A percentile compares a stretch with the other conserved stretches of the same genome.
phyloP scores from a whole-genome alignment of 2,888 invertebrate genomes.

The Neoaliturus tenellus region DNA sequence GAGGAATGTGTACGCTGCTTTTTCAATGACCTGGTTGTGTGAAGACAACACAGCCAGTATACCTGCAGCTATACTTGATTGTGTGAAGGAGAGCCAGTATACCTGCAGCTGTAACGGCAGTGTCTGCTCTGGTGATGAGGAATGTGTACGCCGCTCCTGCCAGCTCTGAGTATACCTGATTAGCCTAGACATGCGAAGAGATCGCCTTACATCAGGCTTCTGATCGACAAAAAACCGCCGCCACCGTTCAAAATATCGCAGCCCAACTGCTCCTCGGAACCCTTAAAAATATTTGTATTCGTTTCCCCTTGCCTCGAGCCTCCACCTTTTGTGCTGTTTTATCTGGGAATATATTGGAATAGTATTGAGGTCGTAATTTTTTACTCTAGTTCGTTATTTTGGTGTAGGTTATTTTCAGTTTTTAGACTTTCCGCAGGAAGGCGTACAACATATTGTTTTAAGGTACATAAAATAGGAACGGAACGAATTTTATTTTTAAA shows the following conservation, averaged over 20 bases:
- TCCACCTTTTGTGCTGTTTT: neutral
- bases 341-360: no score
- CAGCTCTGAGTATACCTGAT: constrained; percentile 39
- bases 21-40: neutral
- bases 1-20: neutral
- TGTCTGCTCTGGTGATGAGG: constrained; percentile 30
- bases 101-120: neutral
- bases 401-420: no score
- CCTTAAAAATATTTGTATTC: constrained; percentile 51
- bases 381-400: no score
- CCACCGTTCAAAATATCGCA: constrained; percentile 46
- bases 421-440: no score
- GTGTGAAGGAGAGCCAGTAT: neutral
- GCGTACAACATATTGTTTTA: no score
- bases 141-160: neutral
- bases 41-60: neutral
- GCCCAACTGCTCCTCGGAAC: constrained; percentile 29
- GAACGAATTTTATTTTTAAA: no score
- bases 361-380: no score
- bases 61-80: neutral
- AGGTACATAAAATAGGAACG: no score
- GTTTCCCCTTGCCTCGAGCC: neutral
- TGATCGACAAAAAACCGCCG: constrained; percentile 49
- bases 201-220: constrained; percentile 50
- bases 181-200: constrained; percentile 45